Percentiles rank a stretch among this genome's conserved stretches.
These are phyloP conservation scores for Salminus brasiliensis DNA, from an alignment of 2,113 vertebrate species.

Conservation along the genomic window DNA sequence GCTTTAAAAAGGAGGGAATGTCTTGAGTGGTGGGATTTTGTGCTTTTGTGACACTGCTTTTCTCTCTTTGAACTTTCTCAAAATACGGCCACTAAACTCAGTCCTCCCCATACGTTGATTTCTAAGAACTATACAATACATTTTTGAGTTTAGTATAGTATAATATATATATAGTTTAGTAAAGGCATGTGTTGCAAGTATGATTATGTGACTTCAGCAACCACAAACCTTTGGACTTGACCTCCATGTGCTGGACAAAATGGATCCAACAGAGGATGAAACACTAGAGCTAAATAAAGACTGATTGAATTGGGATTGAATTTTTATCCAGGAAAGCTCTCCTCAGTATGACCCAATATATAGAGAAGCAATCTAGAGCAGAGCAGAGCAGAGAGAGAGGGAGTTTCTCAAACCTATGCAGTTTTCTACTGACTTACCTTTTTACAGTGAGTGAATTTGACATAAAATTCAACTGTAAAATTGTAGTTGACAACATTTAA, in stretches of 20 bases:
- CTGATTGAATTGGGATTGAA: background rate
- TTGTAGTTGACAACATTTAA: too few species aligned
- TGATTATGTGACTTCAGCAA: constrained; percentile 2
- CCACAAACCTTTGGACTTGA: constrained; percentile 7
- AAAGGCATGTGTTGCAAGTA: background rate
- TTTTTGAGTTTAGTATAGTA: too few species aligned
- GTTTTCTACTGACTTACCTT: background rate
- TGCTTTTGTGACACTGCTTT: constrained; percentile 19
- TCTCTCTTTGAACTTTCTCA: constrained; percentile 1
- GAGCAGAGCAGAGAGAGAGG: background rate
- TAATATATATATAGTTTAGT: background rate
- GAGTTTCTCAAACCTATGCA: background rate
- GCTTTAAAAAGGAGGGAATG: constrained; percentile 8
- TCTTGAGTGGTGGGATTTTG: constrained; percentile 9
- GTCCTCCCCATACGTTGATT: background rate
- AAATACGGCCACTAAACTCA: background rate
- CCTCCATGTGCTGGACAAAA: constrained; percentile 40
- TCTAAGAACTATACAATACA: too few species aligned
- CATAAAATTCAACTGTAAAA: too few species aligned
- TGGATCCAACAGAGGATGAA: constrained; percentile 42
- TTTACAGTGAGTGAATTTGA: background rate
- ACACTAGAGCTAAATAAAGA: background rate
- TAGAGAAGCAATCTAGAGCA: background rate
- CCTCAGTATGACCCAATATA: background rate
- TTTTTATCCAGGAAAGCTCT: background rate